phyloP scores from a whole-genome alignment of 1,140 invertebrate genomes.

The Oreohelix idahoensis region DNA sequence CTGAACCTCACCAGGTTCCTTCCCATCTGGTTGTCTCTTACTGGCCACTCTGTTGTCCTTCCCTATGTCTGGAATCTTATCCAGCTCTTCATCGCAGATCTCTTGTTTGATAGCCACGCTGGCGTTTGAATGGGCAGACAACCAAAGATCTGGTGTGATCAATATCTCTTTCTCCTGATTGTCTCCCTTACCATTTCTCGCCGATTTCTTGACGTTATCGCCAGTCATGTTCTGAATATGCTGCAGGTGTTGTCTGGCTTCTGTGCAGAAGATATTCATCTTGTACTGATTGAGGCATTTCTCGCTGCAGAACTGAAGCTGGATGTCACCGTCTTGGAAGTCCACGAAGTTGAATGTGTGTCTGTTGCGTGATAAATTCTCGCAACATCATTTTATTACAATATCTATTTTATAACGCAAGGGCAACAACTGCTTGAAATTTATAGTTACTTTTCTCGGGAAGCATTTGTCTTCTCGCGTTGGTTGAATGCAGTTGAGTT shows the following conservation, averaged over 20 bases:
- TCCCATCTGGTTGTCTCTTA: constrained; percentile 24
- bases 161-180: constrained; percentile 72
- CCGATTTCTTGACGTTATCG: constrained; percentile 41
- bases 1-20: constrained; percentile 14
- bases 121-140: constrained; percentile 11
- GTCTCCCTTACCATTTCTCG: constrained; percentile 10
- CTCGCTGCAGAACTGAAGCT: constrained; percentile 81
- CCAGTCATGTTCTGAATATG: constrained; percentile 73
- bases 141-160: constrained; percentile 89
- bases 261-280: constrained; percentile 94
- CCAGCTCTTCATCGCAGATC: not conserved
- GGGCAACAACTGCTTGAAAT: too few relatives aligned
- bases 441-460: too few relatives aligned
- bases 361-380: too few relatives aligned
- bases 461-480: too few relatives aligned
- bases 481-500: too few relatives aligned
- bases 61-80: not conserved
- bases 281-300: constrained; percentile 96
- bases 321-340: constrained; percentile 78
- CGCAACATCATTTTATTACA: too few relatives aligned
- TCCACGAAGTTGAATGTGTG: constrained; percentile 94
- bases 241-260: constrained; percentile 90
- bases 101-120: not conserved
- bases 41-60: not conserved
- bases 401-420: too few relatives aligned